Percentiles rank a stretch among this genome's conserved stretches.
phyloP scores from a whole-genome alignment of 2,797 vertebrate genomes.

The Babyrousa celebensis region DNA sequence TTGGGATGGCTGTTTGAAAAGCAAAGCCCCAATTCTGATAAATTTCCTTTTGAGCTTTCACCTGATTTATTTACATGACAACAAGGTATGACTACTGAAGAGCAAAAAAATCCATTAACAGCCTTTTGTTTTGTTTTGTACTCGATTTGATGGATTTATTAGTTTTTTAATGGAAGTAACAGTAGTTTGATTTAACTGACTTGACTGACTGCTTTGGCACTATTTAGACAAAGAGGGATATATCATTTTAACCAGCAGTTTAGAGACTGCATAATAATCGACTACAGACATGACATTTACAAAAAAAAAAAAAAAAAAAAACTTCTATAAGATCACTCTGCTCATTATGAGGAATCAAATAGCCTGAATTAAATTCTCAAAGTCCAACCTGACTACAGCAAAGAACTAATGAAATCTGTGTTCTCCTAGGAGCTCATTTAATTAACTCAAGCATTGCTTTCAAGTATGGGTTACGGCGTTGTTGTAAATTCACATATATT shows the following conservation, averaged over 20 bases:
- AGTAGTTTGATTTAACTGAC: conserved; percentile 49
- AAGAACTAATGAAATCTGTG: conserved; percentile 68
- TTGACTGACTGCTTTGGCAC: conserved; percentile 73
- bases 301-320: neutral
- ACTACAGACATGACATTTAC: neutral
- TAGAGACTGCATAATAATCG: conserved; percentile 48
- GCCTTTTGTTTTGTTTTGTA: conserved; percentile 51
- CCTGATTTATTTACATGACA: conserved; percentile 37
- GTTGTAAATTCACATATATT: conserved; percentile 74
- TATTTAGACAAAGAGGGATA: conserved; percentile 53
- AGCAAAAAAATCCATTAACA: conserved; percentile 9
- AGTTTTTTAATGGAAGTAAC: conserved; percentile 50
- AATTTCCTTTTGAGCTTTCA: conserved; percentile 4
- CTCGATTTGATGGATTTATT: conserved; percentile 52
- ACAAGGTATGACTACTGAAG: neutral
- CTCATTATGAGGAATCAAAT: conserved; percentile 51
- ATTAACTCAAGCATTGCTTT: conserved; percentile 72
- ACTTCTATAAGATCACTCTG: neutral
- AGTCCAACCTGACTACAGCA: conserved; percentile 57
- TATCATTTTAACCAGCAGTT: conserved; percentile 67
- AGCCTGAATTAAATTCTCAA: conserved; percentile 74
- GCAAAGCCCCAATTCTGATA: neutral
- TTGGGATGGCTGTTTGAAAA: neutral
- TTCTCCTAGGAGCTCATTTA: conserved; percentile 73
- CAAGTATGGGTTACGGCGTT: neutral